phyloP scores from a whole-genome alignment of 2,888 invertebrate genomes.

The Sminthurinus aureus region DNA sequence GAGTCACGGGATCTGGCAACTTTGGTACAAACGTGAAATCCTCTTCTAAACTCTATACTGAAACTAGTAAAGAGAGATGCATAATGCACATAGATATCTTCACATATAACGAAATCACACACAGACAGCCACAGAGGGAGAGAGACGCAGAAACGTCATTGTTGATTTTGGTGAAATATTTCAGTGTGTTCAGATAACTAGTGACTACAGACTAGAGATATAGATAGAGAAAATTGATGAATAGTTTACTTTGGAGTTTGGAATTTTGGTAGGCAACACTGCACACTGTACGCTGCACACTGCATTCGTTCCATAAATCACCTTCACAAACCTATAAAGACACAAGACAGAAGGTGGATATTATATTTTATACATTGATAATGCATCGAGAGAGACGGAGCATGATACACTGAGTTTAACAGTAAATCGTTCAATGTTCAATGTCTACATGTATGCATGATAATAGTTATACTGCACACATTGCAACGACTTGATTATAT shows the following conservation, averaged over 20 bases:
- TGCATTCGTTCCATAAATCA: slow-evolving; percentile 6
- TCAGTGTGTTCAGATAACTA: not conserved
- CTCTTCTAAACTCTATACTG: not conserved
- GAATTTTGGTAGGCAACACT: not conserved
- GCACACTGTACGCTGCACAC: not conserved
- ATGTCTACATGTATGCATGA: too few species aligned
- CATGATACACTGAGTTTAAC: not conserved
- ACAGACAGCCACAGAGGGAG: not conserved
- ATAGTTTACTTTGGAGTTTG: not conserved
- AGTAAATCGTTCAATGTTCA: too few species aligned
- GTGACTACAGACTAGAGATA: too few species aligned
- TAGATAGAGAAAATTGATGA: not conserved
- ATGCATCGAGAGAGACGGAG: not conserved
- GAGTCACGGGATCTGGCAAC: slow-evolving; percentile 4
- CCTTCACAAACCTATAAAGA: not conserved
- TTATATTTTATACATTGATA: too few species aligned
- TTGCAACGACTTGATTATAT: too few species aligned
- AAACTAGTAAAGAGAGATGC: not conserved
- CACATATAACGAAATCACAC: too few species aligned
- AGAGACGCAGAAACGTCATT: not conserved
- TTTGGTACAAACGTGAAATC: not conserved
- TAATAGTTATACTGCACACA: too few species aligned
- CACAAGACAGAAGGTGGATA: not conserved
- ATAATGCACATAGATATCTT: too few species aligned
- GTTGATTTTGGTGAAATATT: not conserved